Base-by-base conservation (phyloP, 2,797 vertebrate species). In the Tinamus major region DNA sequence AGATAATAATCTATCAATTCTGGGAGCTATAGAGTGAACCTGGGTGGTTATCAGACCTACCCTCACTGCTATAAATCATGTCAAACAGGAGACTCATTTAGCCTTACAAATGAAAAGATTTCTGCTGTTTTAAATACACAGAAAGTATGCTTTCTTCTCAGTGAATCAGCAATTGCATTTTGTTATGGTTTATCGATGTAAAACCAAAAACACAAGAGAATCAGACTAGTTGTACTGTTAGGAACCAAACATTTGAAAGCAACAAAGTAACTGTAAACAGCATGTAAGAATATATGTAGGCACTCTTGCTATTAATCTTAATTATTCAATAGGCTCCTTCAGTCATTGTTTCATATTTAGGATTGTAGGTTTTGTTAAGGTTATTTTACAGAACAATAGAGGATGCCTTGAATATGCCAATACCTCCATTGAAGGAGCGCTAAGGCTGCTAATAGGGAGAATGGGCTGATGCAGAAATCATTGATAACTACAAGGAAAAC, bases 1-100 rank as follows among this genome's bases (percentile, higher is more conserved):
- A 96, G 93, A 95, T 95, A 95, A 92, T 96, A 92, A 96, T 96
- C 93, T 96, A 92, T 88, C 92, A 49, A 85, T 93, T 95, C 64
- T 59, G 16, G 83, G 61, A 90, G 61, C 83, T 78, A 87, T 71
- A 90, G 87, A 82, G 83, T 79, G 69, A 93, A 88, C 53, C 49
- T 90, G 80, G 61, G 78, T 94, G 87, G 89, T 95, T 96, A 95
- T 96, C 71, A 86, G 89, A 74, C n/a, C 68, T 91, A 55, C 83
- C 71, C 63, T 92, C 67, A 27, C 71, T 79, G 83, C 91, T 92
- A 95, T 96, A 96, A 96, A 96, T 96, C 96, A 95, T 85, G 91
- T 93, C 95, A 95, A 91, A 92, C 44, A 93, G 74, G 67, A 94
- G 64, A 93, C n/a, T 64, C 41, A 53, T 86, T 91, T 64, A 89